Base-by-base conservation (phyloP, 2,113 vertebrate species). In the Odontophorus gujanensis region DNA sequence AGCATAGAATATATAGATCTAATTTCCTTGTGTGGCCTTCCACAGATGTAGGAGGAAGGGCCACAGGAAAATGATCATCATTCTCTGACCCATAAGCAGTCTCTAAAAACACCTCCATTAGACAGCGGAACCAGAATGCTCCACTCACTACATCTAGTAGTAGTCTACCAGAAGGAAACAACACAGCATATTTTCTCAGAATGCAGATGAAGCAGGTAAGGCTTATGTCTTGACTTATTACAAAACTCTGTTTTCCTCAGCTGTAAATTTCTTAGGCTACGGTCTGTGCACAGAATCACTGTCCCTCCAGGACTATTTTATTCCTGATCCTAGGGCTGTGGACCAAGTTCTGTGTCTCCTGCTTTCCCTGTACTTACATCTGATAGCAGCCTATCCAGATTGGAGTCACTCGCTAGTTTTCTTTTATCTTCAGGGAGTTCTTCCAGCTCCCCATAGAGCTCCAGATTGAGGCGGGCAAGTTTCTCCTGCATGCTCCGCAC, bases 401-500 rank as follows among this genome's bases (percentile, higher is more conserved):
- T 99, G 87, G 98, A 98, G 87, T 99, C 99, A 12, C 98, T 98
- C 63, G 98, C 98, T 9, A 93, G 65, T 94, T 99, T 99, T 79
- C 97, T 98, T 96, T 99, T 98, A 58, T 99, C 99, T 89, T 99
- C 99, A 4, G 98, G 98, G 95, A 99, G 98, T 91, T 99, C 98
- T 42, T 99, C 99, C 77, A 99, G 97, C 96, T 99, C 99, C 13
- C 98, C 97, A 1, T 99, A 99, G 24, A 99, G 98, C 95, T 99
- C 99, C 98, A 99, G 97, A 83, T 99, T 99, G 95, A 99, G 96
- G 17, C 98, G 98, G 25, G 99, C 99, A 67, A 99, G 97, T 91
- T 99, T 99, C 96, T 99, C 99, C 97, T 99, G 99, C 99, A 99
- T 99, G 53, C 99, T 99, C 45, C 99, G 97, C 45, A 99, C 99